Conservation (phyloP, 2,888 invertebrate species). For the Kuschelorhynchus macadamiae region DNA sequence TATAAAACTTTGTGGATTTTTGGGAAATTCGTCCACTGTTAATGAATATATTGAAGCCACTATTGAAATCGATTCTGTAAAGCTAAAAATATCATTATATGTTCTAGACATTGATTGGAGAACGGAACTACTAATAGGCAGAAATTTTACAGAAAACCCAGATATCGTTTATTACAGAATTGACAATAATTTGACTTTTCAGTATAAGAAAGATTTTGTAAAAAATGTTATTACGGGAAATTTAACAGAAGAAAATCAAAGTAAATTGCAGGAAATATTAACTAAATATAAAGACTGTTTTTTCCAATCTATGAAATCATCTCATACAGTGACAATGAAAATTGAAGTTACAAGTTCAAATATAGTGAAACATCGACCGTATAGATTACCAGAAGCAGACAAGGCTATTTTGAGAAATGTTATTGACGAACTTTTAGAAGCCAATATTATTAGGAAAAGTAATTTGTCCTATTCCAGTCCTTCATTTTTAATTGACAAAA, state of each 20-base stretch:
- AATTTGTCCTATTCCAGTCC: conserved; percentile 17
- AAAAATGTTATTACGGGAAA: conserved; percentile 12
- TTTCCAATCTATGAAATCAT: conserved; percentile 14
- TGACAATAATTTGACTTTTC: conserved; percentile 15
- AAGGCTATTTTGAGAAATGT: conserved; percentile 9
- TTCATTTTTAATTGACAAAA: conserved; percentile 24
- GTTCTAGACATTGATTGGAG: conserved; percentile 16
- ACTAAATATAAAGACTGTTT: conserved; percentile 8
- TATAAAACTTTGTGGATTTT: conserved; percentile 20
- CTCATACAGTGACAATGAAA: conserved; percentile 18
- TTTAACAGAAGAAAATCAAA: not conserved
- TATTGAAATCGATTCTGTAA: conserved; percentile 10
- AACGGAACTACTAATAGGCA: conserved; percentile 16
- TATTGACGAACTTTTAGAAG: conserved; percentile 12
- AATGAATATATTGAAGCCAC: conserved; percentile 13
- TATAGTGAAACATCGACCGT: conserved; percentile 13
- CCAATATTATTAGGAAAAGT: conserved; percentile 14
- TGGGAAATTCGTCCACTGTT: conserved; percentile 18
- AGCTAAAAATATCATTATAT: conserved; percentile 12
- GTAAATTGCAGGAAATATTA: not conserved
- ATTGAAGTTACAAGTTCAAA: conserved; percentile 15
- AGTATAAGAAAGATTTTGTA: conserved; percentile 24
- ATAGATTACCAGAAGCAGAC: conserved; percentile 9
- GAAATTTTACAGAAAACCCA: conserved; percentile 25
- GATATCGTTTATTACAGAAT: conserved; percentile 22